A percentile compares a stretch with the other conserved stretches of the same genome.
Conservation (phyloP, 1,140 invertebrate genomes). For the Drosophila albomicans region DNA sequence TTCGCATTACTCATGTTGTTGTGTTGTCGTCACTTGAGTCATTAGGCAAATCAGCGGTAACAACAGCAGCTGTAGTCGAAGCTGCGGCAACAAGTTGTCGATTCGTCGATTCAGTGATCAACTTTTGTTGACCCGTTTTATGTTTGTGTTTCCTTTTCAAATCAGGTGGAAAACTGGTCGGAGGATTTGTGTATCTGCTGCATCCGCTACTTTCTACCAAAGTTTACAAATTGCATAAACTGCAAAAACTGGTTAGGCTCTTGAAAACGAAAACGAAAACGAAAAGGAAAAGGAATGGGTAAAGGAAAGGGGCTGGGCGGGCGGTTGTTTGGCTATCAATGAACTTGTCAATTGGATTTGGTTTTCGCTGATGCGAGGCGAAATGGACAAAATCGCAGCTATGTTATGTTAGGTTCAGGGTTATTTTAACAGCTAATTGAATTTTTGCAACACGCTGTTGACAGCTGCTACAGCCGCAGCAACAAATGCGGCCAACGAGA, state of each 20-base stretch:
- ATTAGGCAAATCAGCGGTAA: constrained; percentile 29
- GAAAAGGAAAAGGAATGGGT: not conserved
- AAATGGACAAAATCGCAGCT: constrained; percentile 58
- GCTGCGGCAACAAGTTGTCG: constrained; percentile 57
- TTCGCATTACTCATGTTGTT: constrained; percentile 60
- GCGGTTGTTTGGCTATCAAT: constrained; percentile 58
- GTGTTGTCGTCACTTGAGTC: constrained; percentile 48
- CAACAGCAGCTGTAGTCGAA: constrained; percentile 16
- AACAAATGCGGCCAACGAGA: constrained; percentile 71
- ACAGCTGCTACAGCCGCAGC: constrained; percentile 31
- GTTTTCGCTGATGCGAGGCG: constrained; percentile 37
- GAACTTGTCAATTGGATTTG: constrained; percentile 67
- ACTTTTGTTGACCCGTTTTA: constrained; percentile 65
- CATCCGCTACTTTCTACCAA: constrained; percentile 69
- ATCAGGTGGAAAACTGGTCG: constrained; percentile 76
- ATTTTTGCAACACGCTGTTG: constrained; percentile 54
- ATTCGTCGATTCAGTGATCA: constrained; percentile 7
- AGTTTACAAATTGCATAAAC: constrained; percentile 69
- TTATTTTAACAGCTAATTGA: constrained; percentile 61
- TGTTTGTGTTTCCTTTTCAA: constrained; percentile 74
- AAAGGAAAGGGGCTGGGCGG: not conserved
- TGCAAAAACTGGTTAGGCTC: constrained; percentile 48
- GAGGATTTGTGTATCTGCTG: constrained; percentile 49
- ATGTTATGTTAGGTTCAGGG: constrained; percentile 63
- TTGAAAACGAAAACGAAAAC: not conserved